Evolutionary conservation across 2,113 vertebrate genomes (phyloP), one percentile per base, ranked within the genome.

Genomic region (Hassar affinis): DNA sequence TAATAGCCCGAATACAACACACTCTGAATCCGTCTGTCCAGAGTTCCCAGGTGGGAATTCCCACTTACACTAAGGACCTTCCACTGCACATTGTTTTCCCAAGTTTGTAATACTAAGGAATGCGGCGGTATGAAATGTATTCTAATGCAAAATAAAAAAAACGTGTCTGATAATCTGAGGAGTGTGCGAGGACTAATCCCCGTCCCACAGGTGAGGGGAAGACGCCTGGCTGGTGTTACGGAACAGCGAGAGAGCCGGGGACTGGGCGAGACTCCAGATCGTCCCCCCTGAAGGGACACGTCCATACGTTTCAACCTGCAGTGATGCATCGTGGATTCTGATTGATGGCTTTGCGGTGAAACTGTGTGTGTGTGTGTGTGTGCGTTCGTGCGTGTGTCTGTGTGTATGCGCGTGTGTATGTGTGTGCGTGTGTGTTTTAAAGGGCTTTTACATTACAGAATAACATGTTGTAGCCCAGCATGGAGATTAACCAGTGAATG

Each of bases 401-500:
- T 57, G 77, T 59, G 54, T 42, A 33, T 59, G 54, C 61, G 56
- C n/a, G 38, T 45, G 76, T 78, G 38, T 79, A 38, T 78, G 12
- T 45, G 27, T 42, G 45, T 64, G 57, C 54, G 20, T 42, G 14
- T 22, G 45, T 56, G 59, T 78, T 45, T 69, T 61, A 61, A 79
- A 62, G 38, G 45, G 69, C 54, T 72, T 54, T 49, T 30, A 42
- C 66, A 10, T 27, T 82, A 80, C 57, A 82, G 79, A 83, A 51
- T 56, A 71, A 64, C 51, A 78, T 80, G 66, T 69, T 77, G 78
- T 80, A 80, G 75, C 84, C 51, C 72, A 75, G 80, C 47, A 64
- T 61, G 71, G 71, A 80, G 85, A 87, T 79, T 82, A 82, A 84
- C 78, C 35, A 35, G 33, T 82, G 22, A 87, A 87, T 85, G 80